Evolutionary conservation across 2,888 invertebrate genomes (phyloP), one percentile per base, ranked within the genome.

Genomic region (Callosobruchus maculatus): DNA sequence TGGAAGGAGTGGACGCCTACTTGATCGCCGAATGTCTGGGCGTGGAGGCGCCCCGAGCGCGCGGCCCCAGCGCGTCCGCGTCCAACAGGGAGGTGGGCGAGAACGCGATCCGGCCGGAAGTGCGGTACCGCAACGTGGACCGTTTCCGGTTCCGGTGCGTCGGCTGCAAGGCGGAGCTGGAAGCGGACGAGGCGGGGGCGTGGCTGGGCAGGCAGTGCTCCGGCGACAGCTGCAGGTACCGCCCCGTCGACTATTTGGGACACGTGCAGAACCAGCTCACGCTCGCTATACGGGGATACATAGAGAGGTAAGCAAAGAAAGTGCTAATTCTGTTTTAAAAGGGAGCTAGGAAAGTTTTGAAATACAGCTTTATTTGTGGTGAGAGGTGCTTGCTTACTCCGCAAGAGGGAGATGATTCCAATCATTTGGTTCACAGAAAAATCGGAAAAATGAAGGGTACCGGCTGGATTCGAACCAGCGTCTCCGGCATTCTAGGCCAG

Each of bases 21-120:
- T 91, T 95, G 77, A 93, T 99, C 76, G 99, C 99, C 0, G 93
- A 95, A 83, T 94, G 94, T 84, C 90, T 99, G 74, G 98, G 98
- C 81, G 86, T 92, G 74, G 92, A 93, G 85, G 89, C 90, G 0
- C 84, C 79, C 18, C 86, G 87, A 74, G 21, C 21, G 21, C 88
- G 87, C 75, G 88, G 88, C 77, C 85, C 85, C 78, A 85, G 86
- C 22, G 85, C 84, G 9, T 84, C 85, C 73, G 84, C 85, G 22
- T 90, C 90, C 81, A 87, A 85, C 3, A 85, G 87, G 73, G 81
- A 83, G 9, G 82, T 76, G 3, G 81, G 81, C 4, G 82, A 83
- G 74, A 83, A 83, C 74, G 74, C 81, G 49, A 76, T 76, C n/a
- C 75, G 74, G 67, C 81, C 82, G 0, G 82, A 83, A 78, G 77